Conservation (phyloP, 2,797 vertebrate species). For the Macrochelys suwanniensis region DNA sequence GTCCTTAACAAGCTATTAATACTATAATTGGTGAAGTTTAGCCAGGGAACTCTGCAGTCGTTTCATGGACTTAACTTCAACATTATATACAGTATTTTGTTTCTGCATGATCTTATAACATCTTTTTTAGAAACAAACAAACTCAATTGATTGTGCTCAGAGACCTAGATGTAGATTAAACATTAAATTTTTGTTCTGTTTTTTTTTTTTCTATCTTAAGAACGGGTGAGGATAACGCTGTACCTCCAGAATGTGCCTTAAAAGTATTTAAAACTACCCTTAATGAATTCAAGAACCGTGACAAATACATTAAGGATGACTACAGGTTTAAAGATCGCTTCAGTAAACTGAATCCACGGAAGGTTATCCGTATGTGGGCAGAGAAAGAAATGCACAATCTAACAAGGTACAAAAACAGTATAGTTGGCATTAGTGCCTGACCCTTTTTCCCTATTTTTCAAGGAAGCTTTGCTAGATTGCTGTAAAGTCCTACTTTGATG, state of each 20-base stretch:
- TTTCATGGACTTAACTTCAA: not conserved
- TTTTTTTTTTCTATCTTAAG: constrained; percentile 54
- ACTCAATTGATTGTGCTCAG: not conserved
- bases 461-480: not conserved
- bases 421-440: not conserved
- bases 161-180: not conserved
- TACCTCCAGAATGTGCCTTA: constrained; percentile 93
- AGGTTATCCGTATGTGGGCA: constrained; percentile 97
- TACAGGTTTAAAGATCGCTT: constrained; percentile 98
- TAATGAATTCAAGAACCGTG: constrained; percentile 97
- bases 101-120: not conserved
- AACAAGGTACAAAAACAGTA: constrained; percentile 83
- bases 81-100: not conserved
- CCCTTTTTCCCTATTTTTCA: not conserved
- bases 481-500: not conserved
- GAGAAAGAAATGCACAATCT: constrained; percentile 99
- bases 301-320: constrained; percentile 98
- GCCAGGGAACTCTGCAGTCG: not conserved
- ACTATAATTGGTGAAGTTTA: not conserved
- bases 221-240: constrained; percentile 82
- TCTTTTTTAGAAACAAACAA: not conserved
- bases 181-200: not conserved
- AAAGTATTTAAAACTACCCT: constrained; percentile 99
- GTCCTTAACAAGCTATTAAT: not conserved
- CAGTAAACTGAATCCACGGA: constrained; percentile 97